Conservation (phyloP, 1,140 invertebrate genomes). For the Caenorhabditis elegans region WBcel235 BX284605.5:1489501-1490000, state of each 20-base stretch:
- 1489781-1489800: not conserved
- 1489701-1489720: not conserved
- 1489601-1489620: not conserved
- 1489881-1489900: not conserved
- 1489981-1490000: too few relatives aligned
- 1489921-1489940: too few relatives aligned
- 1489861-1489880: not conserved
- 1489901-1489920: too few relatives aligned
- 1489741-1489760: not conserved
- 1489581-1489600: too few relatives aligned
- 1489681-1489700: not conserved
- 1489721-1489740: not conserved
- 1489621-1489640: not conserved
- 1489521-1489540: too few relatives aligned
- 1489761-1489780: not conserved
- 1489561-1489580: too few relatives aligned
- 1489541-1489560: too few relatives aligned
- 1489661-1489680: not conserved
- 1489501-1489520: too few relatives aligned
- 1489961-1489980: too few relatives aligned
- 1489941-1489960: too few relatives aligned
- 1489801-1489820: not conserved
- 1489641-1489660: too few relatives aligned
- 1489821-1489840: slow-evolving; percentile 1
- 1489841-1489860: not conserved